A percentile compares a stretch with the other conserved stretches of the same genome.
phyloP scores from a whole-genome alignment of 1,140 invertebrate species.

The Drosophila ohnishii region DNA sequence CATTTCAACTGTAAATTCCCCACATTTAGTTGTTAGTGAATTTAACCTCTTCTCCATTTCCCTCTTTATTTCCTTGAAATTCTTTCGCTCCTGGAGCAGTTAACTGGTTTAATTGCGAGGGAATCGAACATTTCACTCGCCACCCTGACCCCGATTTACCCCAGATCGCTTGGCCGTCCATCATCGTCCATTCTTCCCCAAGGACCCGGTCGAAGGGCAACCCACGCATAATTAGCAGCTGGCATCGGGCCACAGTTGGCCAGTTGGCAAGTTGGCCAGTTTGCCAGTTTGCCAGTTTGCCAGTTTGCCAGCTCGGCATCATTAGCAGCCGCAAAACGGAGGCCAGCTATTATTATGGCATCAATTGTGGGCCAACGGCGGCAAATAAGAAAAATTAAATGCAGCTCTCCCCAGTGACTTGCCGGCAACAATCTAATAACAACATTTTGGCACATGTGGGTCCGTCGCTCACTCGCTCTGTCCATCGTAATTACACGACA shows the following conservation, averaged over 20 bases:
- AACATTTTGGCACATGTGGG: constrained; percentile 67
- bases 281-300: constrained; percentile 17
- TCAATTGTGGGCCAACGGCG: constrained; percentile 61
- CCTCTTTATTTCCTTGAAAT: neutral
- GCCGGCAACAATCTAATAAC: constrained; percentile 78
- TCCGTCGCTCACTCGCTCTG: constrained; percentile 35
- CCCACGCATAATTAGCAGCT: constrained; percentile 76
- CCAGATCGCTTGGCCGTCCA: constrained; percentile 26
- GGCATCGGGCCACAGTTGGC: constrained; percentile 65
- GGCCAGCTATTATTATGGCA: constrained; percentile 76
- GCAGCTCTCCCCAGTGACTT: constrained; percentile 74
- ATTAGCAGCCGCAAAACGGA: constrained; percentile 63
- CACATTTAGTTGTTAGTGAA: too few species aligned
- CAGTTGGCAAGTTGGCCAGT: constrained; percentile 13
- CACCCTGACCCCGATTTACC: constrained; percentile 17
- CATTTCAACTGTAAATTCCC: too few species aligned
- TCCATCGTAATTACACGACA: constrained; percentile 81
- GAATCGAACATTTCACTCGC: constrained; percentile 20
- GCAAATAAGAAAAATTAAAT: constrained; percentile 72
- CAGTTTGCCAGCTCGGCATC: constrained; percentile 64
- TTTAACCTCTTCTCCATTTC: too few species aligned
- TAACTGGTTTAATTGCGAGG: constrained; percentile 29
- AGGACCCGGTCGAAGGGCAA: constrained; percentile 37
- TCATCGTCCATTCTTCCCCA: constrained; percentile 32
- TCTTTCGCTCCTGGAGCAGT: neutral